phyloP scores from a whole-genome alignment of 2,113 vertebrate genomes.

The Fukomys damarensis region DNA sequence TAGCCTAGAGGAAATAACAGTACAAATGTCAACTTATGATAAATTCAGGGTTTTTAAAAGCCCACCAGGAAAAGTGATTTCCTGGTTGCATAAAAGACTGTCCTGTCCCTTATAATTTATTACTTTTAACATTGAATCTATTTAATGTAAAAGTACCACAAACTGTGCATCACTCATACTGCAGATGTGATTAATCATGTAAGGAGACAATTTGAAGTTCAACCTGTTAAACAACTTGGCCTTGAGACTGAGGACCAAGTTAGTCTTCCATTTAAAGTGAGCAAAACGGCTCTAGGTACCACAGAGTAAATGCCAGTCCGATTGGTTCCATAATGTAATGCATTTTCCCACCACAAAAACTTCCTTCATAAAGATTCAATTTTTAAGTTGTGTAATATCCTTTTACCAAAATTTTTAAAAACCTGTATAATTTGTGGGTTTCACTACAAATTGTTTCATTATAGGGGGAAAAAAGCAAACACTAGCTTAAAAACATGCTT shows the following conservation, averaged over 20 bases:
- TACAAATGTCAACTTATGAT: constrained; percentile 64
- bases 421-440: constrained; percentile 18
- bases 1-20: constrained; percentile 65
- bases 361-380: constrained; percentile 48
- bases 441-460: background rate
- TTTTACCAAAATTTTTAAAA: constrained; percentile 41
- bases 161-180: constrained; percentile 64
- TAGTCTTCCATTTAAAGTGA: constrained; percentile 52
- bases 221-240: constrained; percentile 51
- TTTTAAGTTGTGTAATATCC: constrained; percentile 35
- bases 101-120: constrained; percentile 71
- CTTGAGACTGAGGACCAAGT: constrained; percentile 46
- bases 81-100: constrained; percentile 59
- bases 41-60: constrained; percentile 77
- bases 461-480: background rate
- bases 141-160: constrained; percentile 59
- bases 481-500: constrained; percentile 43
- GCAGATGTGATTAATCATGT: constrained; percentile 67
- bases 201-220: constrained; percentile 70
- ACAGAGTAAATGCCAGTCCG: constrained; percentile 30
- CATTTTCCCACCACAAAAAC: constrained; percentile 30
- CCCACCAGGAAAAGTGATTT: constrained; percentile 72
- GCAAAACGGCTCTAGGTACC: constrained; percentile 13
- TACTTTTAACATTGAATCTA: constrained; percentile 49
- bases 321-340: constrained; percentile 37